Base-by-base conservation (phyloP, 2,888 invertebrate genomes). In the Chymomyza procnemis region DNA sequence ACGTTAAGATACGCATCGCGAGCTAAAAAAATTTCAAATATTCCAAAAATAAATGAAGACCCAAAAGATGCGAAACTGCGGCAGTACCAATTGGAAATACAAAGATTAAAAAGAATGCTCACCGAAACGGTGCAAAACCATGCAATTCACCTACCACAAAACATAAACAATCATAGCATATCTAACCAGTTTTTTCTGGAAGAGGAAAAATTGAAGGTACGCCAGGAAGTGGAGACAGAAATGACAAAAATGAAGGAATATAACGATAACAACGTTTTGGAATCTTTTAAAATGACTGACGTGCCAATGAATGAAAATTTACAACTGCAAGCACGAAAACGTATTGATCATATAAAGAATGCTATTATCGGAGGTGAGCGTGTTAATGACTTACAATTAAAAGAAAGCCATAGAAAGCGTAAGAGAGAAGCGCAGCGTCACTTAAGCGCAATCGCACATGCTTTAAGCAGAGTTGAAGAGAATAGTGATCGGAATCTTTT, bases 1-100 rank as follows among this genome's bases (percentile, higher is more conserved):
- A 97, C 97, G 0, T 90, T 97, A 18, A 92, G 96, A 56, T 97
- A 97, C 89, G 97, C 97, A 0, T 96, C 96, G 80, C 92, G 96
- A 66, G 97, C 97, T 5, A 96, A 97, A 90, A 96, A 96, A 88
- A 97, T 97, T 73, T 94, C 95, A 86, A 97, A 97, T 89, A 94
- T 95, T 81, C 97, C 96, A 0, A 93, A 93, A 87, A 94, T 97
- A 21, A 97, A 97, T 89, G 96, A 97, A 90, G 97, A 97, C 89
- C 97, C 97, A 0, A 97, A 97, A 89, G 97, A 97, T 87, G 95
- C 97, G 0, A 93, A 97, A 85, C 90, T 97, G 9, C 91, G 96
- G 9, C 94, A 97, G 87, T 97, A 96, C 87, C 96, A 97, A 88
- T 93, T 95, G 76, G 97, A 97, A 91, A 95, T 97, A 61, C 92